Conservation (phyloP, 2,888 invertebrate species). For the Nomada lathburiana region DNA sequence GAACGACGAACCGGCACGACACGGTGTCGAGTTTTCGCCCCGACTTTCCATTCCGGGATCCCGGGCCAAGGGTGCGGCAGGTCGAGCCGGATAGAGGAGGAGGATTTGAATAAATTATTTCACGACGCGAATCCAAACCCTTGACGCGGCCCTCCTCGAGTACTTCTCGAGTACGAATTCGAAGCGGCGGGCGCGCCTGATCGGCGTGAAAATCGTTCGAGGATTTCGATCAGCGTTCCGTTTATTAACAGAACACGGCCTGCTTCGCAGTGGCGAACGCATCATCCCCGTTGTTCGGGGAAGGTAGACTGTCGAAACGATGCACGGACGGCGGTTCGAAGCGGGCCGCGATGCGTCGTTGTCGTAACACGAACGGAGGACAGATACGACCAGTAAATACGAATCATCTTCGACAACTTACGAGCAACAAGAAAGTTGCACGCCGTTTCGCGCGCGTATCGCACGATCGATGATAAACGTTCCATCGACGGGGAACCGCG, state of each 20-base stretch:
- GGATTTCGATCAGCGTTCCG: constrained; percentile 4
- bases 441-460: neutral
- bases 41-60: constrained; percentile 36
- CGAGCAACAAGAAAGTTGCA: constrained; percentile 2
- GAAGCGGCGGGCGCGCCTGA: constrained; percentile 12
- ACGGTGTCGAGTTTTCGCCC: constrained; percentile 56
- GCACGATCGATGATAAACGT: constrained; percentile 11
- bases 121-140: constrained; percentile 66
- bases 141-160: constrained; percentile 44
- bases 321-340: neutral
- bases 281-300: constrained; percentile 2
- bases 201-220: neutral
- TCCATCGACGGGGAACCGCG: neutral
- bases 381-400: neutral
- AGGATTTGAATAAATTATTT: constrained; percentile 74
- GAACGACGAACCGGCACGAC: constrained; percentile 60
- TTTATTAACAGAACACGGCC: neutral
- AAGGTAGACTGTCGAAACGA: constrained; percentile 19
- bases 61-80: constrained; percentile 11
- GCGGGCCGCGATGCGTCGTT: neutral
- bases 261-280: constrained; percentile 2
- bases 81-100: constrained; percentile 40
- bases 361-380: neutral
- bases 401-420: neutral
- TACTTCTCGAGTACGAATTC: constrained; percentile 26